phyloP scores from a whole-genome alignment of 2,888 invertebrate genomes.

The Scaptomyza cyrtandrae region DNA sequence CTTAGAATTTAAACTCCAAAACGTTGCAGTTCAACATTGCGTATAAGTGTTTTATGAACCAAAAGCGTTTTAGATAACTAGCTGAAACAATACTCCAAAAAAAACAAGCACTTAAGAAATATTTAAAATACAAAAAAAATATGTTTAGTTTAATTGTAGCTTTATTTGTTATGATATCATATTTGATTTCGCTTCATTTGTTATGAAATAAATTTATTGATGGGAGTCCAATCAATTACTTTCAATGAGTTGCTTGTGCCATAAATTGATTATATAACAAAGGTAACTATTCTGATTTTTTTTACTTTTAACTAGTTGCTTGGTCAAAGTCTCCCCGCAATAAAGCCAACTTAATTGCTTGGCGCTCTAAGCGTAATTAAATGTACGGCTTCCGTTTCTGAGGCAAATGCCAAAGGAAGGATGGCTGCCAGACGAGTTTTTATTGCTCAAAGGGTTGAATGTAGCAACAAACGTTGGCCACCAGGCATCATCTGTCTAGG shows the following conservation, averaged over 20 bases:
- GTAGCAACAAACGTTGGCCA: slow-evolving; percentile 24
- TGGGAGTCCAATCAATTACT: not conserved
- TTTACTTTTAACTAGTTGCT: slow-evolving; percentile 1
- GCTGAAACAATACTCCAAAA: too few relatives aligned
- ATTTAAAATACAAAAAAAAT: too few relatives aligned
- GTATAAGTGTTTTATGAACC: slow-evolving; percentile 10
- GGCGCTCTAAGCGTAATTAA: slow-evolving; percentile 57
- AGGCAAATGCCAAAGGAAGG: slow-evolving; percentile 35
- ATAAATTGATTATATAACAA: not conserved
- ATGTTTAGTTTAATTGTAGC: too few relatives aligned
- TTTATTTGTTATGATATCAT: not conserved
- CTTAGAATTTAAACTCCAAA: slow-evolving; percentile 14
- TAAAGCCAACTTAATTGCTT: slow-evolving; percentile 46
- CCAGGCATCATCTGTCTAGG: slow-evolving; percentile 3
- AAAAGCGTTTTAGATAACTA: not conserved
- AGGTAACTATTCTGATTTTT: not conserved
- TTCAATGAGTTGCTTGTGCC: not conserved
- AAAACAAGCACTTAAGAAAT: too few relatives aligned
- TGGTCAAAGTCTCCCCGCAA: not conserved
- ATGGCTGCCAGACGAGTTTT: slow-evolving; percentile 29
- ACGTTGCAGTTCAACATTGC: slow-evolving; percentile 6
- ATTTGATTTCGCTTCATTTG: not conserved
- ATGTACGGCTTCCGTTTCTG: slow-evolving; percentile 48
- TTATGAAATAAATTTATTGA: not conserved
- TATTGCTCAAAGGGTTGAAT: slow-evolving; percentile 19